Conservation (phyloP, 2,797 vertebrate genomes). For the Jordanella pulchra region DNA sequence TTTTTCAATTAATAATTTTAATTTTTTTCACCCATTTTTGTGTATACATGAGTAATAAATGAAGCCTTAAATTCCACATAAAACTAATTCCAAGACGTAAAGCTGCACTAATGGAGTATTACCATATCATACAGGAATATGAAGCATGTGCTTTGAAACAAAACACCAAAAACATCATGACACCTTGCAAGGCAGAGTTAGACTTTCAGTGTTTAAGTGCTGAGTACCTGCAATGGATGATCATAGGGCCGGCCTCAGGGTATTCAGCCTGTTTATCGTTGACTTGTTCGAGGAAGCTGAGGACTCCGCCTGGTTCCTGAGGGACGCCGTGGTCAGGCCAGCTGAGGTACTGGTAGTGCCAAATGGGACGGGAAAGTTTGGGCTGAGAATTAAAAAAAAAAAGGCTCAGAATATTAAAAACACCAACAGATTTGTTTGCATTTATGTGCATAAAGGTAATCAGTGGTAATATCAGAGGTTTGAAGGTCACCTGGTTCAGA, state of each 20-base stretch:
- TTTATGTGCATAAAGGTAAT: not conserved
- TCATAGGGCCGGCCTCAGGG: slow-evolving; percentile 83
- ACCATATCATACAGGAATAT: slow-evolving; percentile 6
- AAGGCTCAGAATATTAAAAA: not conserved
- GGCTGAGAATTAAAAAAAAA: slow-evolving; percentile 49
- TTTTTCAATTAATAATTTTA: not conserved
- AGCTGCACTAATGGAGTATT: slow-evolving; percentile 34
- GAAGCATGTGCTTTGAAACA: slow-evolving; percentile 1
- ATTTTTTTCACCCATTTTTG: not conserved
- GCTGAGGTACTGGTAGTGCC: slow-evolving; percentile 96
- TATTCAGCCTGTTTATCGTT: slow-evolving; percentile 86
- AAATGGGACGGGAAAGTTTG: slow-evolving; percentile 74
- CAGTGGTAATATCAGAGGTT: slow-evolving; percentile 14
- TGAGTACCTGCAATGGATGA: slow-evolving; percentile 94
- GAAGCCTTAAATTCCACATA: not conserved
- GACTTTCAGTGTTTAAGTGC: not conserved
- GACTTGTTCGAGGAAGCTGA: slow-evolving; percentile 92
- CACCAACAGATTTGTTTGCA: not conserved
- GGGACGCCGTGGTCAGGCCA: slow-evolving; percentile 98
- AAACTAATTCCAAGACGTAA: not conserved
- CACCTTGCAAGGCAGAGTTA: not conserved
- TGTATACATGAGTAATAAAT: not conserved
- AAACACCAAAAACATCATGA: not conserved
- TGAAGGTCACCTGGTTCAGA: slow-evolving; percentile 77
- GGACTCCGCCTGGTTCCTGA: slow-evolving; percentile 87